A percentile compares a stretch with the other conserved stretches of the same genome.
Evolutionary conservation across 2,113 vertebrate species (phyloP).

Genomic region (Cephalopterus ornatus): DNA sequence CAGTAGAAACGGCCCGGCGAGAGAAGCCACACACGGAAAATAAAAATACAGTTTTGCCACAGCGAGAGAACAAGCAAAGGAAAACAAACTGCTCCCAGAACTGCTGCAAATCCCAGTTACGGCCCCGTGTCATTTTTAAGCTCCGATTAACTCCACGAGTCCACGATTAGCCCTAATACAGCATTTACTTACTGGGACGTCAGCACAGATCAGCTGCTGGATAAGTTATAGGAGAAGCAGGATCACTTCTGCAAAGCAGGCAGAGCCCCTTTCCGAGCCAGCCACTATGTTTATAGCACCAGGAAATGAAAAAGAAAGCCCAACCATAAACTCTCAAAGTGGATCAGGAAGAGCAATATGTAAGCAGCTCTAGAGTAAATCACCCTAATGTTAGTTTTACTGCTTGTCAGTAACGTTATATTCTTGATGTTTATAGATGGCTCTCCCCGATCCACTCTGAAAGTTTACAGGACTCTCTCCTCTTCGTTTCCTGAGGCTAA

Average conservation of each 20-base stretch:
- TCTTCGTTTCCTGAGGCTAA: constrained; percentile 33
- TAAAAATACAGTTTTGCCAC: neutral
- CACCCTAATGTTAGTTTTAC: constrained; percentile 49
- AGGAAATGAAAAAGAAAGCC: constrained; percentile 58
- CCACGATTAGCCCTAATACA: neutral
- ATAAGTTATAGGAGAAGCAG: neutral
- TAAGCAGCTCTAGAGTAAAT: constrained; percentile 57
- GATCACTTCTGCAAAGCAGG: neutral
- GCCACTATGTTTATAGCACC: constrained; percentile 32
- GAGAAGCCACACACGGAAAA: neutral
- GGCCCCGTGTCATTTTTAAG: neutral
- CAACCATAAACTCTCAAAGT: constrained; percentile 34
- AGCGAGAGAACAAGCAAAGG: neutral
- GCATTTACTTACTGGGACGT: constrained; percentile 4
- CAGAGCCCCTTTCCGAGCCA: constrained; percentile 4
- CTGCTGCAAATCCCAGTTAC: neutral
- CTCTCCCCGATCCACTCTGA: constrained; percentile 15
- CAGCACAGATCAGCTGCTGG: constrained; percentile 3
- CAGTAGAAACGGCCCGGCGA: neutral
- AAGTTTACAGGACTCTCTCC: constrained; percentile 6
- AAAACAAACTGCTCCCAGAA: neutral
- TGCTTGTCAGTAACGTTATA: constrained; percentile 40
- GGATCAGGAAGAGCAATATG: constrained; percentile 53
- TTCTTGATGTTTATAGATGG: constrained; percentile 43
- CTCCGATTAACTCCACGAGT: neutral